A percentile compares a stretch with the other conserved stretches of the same genome.
Conservation (phyloP, 2,113 vertebrate genomes). For the Xenus cinereus region DNA sequence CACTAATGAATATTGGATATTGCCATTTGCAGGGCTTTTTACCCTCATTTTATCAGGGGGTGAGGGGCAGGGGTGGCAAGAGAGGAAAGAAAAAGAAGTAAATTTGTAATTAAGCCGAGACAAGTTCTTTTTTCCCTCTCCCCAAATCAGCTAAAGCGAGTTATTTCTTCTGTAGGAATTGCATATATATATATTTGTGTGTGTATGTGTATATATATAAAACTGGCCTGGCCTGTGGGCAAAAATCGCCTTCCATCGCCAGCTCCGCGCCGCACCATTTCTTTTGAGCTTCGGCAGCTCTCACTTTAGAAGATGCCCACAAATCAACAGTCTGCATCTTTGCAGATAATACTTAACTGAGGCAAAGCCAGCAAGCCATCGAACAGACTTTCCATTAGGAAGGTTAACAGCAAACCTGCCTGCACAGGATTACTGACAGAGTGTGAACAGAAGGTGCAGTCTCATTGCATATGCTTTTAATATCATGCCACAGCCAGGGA, state of each 20-base stretch:
- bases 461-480: conserved; percentile 62
- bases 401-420: conserved; percentile 58
- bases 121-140: not conserved
- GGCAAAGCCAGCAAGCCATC: not conserved
- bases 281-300: conserved; percentile 31
- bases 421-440: not conserved
- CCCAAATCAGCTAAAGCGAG: not conserved
- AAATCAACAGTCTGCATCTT: conserved; percentile 55
- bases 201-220: not conserved
- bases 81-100: conserved; percentile 2
- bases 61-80: conserved; percentile 22
- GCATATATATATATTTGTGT: not conserved
- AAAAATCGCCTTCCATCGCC: not conserved
- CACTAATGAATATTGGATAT: conserved; percentile 69
- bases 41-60: conserved; percentile 19
- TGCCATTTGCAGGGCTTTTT: conserved; percentile 65
- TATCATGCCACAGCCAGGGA: not conserved
- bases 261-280: not conserved
- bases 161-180: conserved; percentile 22
- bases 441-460: conserved; percentile 34
- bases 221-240: not conserved
- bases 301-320: conserved; percentile 48
- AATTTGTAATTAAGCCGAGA: conserved; percentile 47
- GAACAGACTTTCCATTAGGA: conserved; percentile 24
- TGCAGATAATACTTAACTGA: conserved; percentile 49